These are phyloP conservation scores for Sarcophaga bullata DNA, from an alignment of 1,140 invertebrate genomes.

Conservation along the genomic window DNA sequence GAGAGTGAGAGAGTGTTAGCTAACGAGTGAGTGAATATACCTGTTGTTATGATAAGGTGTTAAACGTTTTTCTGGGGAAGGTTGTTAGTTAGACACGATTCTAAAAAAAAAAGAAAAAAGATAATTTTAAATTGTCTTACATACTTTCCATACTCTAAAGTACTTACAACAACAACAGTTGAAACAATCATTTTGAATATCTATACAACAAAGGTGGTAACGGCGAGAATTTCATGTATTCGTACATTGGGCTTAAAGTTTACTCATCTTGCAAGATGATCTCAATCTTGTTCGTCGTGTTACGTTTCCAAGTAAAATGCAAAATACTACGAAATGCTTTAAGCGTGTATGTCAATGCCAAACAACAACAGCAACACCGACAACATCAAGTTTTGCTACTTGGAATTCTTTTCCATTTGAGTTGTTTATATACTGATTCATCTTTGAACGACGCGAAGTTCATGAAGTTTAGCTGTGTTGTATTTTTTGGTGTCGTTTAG, in stretches of 20 bases:
- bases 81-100: background rate
- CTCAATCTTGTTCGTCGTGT: background rate
- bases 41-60: background rate
- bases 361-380: background rate
- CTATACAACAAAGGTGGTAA: background rate
- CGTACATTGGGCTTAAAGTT: slow-evolving; percentile 9
- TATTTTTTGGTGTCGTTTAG: no score
- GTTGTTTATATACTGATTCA: no score
- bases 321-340: slow-evolving; percentile 35
- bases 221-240: background rate
- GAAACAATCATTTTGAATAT: background rate
- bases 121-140: background rate
- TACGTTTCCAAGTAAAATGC: slow-evolving; percentile 32
- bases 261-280: background rate
- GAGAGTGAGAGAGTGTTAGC: background rate
- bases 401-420: no score
- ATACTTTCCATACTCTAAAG: background rate
- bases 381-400: background rate
- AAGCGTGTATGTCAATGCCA: slow-evolving; percentile 37
- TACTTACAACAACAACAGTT: background rate
- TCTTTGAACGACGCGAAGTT: no score
- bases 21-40: background rate
- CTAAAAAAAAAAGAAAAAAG: background rate
- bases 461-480: no score
- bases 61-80: background rate